These are phyloP conservation scores for Lordiphosa clarofinis DNA, from an alignment of 1,140 invertebrate species.

Conservation along the genomic window DNA sequence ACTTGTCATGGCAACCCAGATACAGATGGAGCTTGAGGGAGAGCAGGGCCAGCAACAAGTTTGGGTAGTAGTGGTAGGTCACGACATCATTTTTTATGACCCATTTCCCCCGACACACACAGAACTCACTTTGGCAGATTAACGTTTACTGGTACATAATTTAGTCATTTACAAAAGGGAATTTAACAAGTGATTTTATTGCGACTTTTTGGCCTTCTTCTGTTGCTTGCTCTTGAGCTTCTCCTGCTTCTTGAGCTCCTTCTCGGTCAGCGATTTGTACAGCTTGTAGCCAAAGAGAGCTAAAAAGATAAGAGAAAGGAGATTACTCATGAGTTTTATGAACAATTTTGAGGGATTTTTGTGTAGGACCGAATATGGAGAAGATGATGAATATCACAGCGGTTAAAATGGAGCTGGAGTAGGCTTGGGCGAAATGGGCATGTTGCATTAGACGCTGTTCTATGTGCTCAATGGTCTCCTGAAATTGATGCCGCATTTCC, in stretches of 20 bases:
- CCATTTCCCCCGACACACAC: too few relatives aligned
- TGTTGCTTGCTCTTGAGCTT: slow-evolving; percentile 80
- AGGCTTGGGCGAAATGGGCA: slow-evolving; percentile 57
- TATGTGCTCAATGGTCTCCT: slow-evolving; percentile 50
- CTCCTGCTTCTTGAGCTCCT: slow-evolving; percentile 86
- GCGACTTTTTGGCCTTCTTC: slow-evolving; percentile 75
- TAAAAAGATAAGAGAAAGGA: slow-evolving; percentile 80
- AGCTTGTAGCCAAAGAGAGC: slow-evolving; percentile 92
- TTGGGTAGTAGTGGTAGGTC: slow-evolving; percentile 4
- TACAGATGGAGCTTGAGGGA: slow-evolving; percentile 2
- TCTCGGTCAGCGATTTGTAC: slow-evolving; percentile 87
- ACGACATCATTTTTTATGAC: slow-evolving; percentile 1
- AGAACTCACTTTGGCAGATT: background rate
- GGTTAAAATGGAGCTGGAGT: slow-evolving; percentile 58
- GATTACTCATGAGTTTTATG: slow-evolving; percentile 9
- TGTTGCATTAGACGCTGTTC: slow-evolving; percentile 57
- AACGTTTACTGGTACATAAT: slow-evolving; percentile 21
- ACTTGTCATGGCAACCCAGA: slow-evolving; percentile 54
- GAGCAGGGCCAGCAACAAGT: slow-evolving; percentile 51
- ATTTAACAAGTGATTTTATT: slow-evolving; percentile 33
- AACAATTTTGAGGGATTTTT: slow-evolving; percentile 15
- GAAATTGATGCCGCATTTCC: slow-evolving; percentile 65
- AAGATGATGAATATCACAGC: slow-evolving; percentile 65
- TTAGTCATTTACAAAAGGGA: slow-evolving; percentile 57
- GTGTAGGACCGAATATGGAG: slow-evolving; percentile 60